Conservation (phyloP, 2,797 vertebrate genomes). For the Spinus olivaceus region DNA sequence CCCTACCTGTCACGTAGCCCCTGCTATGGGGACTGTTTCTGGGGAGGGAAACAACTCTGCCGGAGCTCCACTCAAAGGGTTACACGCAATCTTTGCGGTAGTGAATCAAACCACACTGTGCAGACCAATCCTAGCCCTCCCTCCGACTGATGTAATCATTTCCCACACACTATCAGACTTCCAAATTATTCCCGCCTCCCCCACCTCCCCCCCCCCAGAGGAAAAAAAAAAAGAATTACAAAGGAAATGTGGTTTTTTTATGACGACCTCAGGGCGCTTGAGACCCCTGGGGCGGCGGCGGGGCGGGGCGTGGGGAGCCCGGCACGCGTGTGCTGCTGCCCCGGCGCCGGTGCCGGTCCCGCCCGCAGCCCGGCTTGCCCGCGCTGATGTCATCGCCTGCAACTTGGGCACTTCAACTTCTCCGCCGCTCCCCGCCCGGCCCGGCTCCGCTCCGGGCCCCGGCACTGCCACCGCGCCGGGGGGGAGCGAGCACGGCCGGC, state of each 20-base stretch:
- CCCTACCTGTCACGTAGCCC: slow-evolving; percentile 74
- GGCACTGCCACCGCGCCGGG: neutral
- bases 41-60: slow-evolving; percentile 81
- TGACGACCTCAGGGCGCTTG: neutral
- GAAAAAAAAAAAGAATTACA: neutral
- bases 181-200: slow-evolving; percentile 58
- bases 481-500: neutral
- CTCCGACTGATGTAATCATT: slow-evolving; percentile 89
- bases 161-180: slow-evolving; percentile 79
- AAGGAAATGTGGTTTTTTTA: neutral
- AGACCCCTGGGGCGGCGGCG: neutral
- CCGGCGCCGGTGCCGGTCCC: slow-evolving; percentile 66
- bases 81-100: slow-evolving; percentile 85
- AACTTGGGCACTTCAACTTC: slow-evolving; percentile 69
- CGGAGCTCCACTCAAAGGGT: slow-evolving; percentile 86
- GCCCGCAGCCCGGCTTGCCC: slow-evolving; percentile 70
- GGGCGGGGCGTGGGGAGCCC: neutral
- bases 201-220: neutral
- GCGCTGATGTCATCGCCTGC: slow-evolving; percentile 61
- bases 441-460: neutral
- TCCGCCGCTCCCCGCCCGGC: neutral
- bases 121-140: slow-evolving; percentile 84
- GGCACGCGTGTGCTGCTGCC: neutral
- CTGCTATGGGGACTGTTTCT: slow-evolving; percentile 77
- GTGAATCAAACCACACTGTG: slow-evolving; percentile 89